phyloP scores from a whole-genome alignment of 2,113 vertebrate species.

The Coregonus clupeaformis region DNA sequence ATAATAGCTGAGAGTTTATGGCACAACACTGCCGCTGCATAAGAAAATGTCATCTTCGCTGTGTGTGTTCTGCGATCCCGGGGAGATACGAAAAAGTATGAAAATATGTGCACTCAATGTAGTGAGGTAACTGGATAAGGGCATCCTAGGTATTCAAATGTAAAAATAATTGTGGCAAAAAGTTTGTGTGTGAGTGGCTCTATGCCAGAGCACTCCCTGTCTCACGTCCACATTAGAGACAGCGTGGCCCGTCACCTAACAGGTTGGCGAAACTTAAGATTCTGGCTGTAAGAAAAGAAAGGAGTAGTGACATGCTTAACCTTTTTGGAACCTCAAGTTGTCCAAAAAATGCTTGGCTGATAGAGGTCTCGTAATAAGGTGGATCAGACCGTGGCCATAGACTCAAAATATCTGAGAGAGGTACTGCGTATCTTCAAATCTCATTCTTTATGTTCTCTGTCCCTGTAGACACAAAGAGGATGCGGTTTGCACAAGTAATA shows the following conservation, averaged over 20 bases:
- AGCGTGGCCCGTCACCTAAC: slow-evolving; percentile 89
- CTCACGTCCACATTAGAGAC: slow-evolving; percentile 98
- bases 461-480: slow-evolving; percentile 76
- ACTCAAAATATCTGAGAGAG: slow-evolving; percentile 95
- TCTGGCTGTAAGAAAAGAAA: slow-evolving; percentile 80
- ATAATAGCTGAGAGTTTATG: no score
- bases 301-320: neutral
- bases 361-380: neutral
- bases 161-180: no score
- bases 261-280: slow-evolving; percentile 98
- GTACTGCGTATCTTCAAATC: slow-evolving; percentile 94
- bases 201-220: slow-evolving; percentile 98
- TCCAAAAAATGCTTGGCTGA: neutral
- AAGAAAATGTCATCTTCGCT: no score
- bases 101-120: no score
- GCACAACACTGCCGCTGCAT: no score
- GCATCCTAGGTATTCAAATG: no score
- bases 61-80: no score
- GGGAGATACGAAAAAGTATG: no score
- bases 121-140: no score
- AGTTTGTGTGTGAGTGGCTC: slow-evolving; percentile 64
- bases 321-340: neutral
- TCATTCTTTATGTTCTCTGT: slow-evolving; percentile 98
- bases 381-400: slow-evolving; percentile 86
- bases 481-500: neutral